phyloP scores from a whole-genome alignment of 2,888 invertebrate species.

The Eupithecia vulgata region DNA sequence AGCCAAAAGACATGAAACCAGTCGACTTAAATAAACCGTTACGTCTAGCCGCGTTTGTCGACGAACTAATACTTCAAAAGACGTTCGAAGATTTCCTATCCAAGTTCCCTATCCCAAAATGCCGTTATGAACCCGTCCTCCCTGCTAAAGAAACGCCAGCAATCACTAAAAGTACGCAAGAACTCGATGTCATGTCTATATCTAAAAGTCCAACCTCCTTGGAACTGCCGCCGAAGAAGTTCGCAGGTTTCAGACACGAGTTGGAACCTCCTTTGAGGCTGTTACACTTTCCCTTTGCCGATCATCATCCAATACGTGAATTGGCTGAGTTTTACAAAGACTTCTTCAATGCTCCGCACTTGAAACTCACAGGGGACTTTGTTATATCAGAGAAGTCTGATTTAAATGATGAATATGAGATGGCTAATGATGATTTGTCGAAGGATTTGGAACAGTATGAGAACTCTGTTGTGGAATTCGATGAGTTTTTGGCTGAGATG shows the following conservation, averaged over 20 bases:
- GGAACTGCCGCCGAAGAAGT: slow-evolving; percentile 76
- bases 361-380: slow-evolving; percentile 66
- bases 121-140: slow-evolving; percentile 62
- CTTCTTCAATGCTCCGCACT: slow-evolving; percentile 88
- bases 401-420: slow-evolving; percentile 57
- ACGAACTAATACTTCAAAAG: slow-evolving; percentile 69
- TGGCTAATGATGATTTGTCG: slow-evolving; percentile 84
- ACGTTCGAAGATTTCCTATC: slow-evolving; percentile 70
- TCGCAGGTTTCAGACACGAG: slow-evolving; percentile 72
- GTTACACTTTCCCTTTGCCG: slow-evolving; percentile 91
- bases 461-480: slow-evolving; percentile 89
- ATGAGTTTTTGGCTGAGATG: slow-evolving; percentile 89
- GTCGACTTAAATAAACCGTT: slow-evolving; percentile 89
- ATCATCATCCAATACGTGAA: slow-evolving; percentile 88
- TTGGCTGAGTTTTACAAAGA: slow-evolving; percentile 91
- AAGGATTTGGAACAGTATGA: slow-evolving; percentile 90
- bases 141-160: slow-evolving; percentile 46
- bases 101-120: slow-evolving; percentile 70
- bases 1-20: slow-evolving; percentile 56
- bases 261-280: slow-evolving; percentile 87
- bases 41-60: slow-evolving; percentile 90
- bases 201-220: slow-evolving; percentile 73
- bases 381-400: slow-evolving; percentile 53
- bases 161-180: slow-evolving; percentile 71
- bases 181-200: slow-evolving; percentile 58